These are phyloP conservation scores for Crotalus viridis DNA, from an alignment of 2,113 vertebrate species.

Conservation along the genomic window DNA sequence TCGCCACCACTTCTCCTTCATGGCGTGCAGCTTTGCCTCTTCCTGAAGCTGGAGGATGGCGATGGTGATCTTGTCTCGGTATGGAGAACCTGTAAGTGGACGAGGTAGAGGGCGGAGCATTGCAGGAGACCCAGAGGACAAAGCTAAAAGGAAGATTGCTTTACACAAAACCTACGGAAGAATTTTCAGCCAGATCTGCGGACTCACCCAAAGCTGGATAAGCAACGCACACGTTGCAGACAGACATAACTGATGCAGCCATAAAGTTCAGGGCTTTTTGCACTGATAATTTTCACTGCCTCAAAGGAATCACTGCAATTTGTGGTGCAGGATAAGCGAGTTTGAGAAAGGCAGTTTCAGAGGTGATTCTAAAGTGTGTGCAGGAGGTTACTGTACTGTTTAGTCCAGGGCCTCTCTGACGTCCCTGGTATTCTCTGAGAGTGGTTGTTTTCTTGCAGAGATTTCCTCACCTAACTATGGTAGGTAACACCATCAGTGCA, in stretches of 20 bases:
- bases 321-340: no score
- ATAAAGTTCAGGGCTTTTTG: not conserved
- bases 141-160: not conserved
- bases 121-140: rapidly evolving
- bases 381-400: not conserved
- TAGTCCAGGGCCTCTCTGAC: not conserved
- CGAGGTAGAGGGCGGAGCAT: not conserved
- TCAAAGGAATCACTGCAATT: not conserved
- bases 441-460: not conserved
- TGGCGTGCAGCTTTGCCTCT: slow-evolving; percentile 91
- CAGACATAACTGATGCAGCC: not conserved
- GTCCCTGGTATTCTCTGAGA: not conserved
- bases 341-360: not conserved
- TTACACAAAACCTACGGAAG: not conserved
- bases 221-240: not conserved
- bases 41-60: slow-evolving; percentile 96
- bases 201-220: not conserved
- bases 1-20: slow-evolving; percentile 99
- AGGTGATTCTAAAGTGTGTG: not conserved
- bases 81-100: slow-evolving; percentile 84
- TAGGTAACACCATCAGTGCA: not conserved
- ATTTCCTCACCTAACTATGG: not conserved
- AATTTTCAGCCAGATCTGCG: not conserved
- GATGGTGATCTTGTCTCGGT: slow-evolving; percentile 97
- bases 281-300: not conserved